phyloP scores from a whole-genome alignment of 2,113 vertebrate genomes.

The Coturnix japonica region DNA sequence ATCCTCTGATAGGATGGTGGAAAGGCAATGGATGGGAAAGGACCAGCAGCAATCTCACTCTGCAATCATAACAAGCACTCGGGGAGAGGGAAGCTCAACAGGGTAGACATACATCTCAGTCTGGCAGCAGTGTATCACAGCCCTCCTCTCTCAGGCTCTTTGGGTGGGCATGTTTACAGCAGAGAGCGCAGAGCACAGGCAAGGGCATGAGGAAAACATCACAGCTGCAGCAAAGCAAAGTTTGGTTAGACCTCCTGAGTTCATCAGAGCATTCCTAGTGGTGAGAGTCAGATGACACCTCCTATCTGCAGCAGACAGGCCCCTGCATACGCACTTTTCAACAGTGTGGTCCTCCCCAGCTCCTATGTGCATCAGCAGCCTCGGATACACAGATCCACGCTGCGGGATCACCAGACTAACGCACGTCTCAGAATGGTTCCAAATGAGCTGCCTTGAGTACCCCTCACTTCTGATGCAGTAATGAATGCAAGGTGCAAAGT shows the following conservation, averaged over 20 bases:
- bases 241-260: slow-evolving; percentile 53
- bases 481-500: not conserved
- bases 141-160: slow-evolving; percentile 44
- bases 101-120: not conserved
- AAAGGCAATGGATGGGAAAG: not conserved
- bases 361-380: not conserved
- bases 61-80: not conserved
- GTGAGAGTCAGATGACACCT: slow-evolving; percentile 4
- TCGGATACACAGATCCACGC: not conserved
- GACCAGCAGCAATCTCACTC: not conserved
- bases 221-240: slow-evolving; percentile 41
- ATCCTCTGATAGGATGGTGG: accelerated
- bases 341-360: not conserved
- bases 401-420: not conserved
- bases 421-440: not conserved
- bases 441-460: not conserved
- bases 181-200: not conserved
- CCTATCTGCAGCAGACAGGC: not conserved
- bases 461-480: not conserved
- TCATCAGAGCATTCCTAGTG: slow-evolving; percentile 48
- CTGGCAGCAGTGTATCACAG: slow-evolving; percentile 32
- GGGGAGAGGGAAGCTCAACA: not conserved
- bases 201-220: slow-evolving; percentile 56
- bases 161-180: slow-evolving; percentile 67
- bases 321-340: accelerated